Percentiles rank a stretch among this genome's conserved stretches.
These are phyloP conservation scores for Darevskia mixta DNA, from an alignment of 2,797 vertebrate genomes.

Conservation along the genomic window DNA sequence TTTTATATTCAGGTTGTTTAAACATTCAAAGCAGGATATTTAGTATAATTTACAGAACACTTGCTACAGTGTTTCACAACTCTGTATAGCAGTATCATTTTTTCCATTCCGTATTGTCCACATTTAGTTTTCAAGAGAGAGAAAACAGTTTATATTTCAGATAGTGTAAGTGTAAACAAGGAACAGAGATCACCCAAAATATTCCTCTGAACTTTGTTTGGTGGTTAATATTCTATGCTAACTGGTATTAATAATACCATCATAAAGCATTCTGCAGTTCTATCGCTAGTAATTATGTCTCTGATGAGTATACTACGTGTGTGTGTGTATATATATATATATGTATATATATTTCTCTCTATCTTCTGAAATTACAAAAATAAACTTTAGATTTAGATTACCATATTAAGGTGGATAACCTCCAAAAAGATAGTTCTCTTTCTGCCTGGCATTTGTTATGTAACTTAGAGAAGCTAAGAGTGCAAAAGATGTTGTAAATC, in stretches of 20 bases:
- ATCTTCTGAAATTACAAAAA: conserved; percentile 76
- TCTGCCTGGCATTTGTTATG: conserved; percentile 32
- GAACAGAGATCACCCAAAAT: conserved; percentile 62
- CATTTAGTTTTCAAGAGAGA: conserved; percentile 45
- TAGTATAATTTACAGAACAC: conserved; percentile 32
- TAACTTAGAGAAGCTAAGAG: conserved; percentile 44
- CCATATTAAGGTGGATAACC: conserved; percentile 58
- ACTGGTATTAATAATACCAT: conserved; percentile 44
- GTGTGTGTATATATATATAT: not conserved
- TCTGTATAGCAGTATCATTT: conserved; percentile 39
- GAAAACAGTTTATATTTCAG: conserved; percentile 51
- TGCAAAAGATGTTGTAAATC: conserved; percentile 45
- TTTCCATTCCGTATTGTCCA: not conserved
- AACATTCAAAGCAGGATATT: conserved; percentile 23
- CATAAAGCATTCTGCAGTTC: conserved; percentile 56
- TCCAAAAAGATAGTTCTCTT: conserved; percentile 53
- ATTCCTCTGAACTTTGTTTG: conserved; percentile 38
- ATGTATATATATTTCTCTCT: not conserved
- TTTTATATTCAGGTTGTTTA: conserved; percentile 20
- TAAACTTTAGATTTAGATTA: conserved; percentile 70
- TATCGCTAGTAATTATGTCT: conserved; percentile 18
- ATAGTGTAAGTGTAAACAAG: conserved; percentile 51
- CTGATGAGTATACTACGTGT: conserved; percentile 48
- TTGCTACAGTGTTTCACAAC: conserved; percentile 15
- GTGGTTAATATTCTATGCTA: conserved; percentile 41